Evolutionary conservation across 2,888 invertebrate genomes (phyloP).

Genomic region (Epinotia demarniana): DNA sequence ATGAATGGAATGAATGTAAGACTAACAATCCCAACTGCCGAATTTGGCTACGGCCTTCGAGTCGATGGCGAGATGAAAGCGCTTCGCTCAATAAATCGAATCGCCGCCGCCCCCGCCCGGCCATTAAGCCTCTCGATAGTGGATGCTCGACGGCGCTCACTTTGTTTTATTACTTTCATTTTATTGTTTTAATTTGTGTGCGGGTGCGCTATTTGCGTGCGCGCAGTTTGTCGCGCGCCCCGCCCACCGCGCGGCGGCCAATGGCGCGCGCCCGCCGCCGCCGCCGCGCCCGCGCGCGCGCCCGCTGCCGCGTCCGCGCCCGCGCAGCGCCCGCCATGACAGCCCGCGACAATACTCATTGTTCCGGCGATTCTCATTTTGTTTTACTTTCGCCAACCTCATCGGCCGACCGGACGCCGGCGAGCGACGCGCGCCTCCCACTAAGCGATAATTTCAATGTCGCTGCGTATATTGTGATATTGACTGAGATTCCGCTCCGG

Average conservation of each 20-base stretch:
- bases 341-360: conserved; percentile 78
- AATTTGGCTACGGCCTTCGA: conserved; percentile 52
- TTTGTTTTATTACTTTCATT: conserved; percentile 84
- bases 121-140: conserved; percentile 81
- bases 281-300: conserved; percentile 63
- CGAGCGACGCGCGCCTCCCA: conserved; percentile 73
- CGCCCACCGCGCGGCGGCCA: conserved; percentile 75
- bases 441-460: conserved; percentile 82
- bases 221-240: conserved; percentile 80
- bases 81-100: conserved; percentile 73
- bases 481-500: conserved; percentile 80
- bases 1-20: conserved; percentile 33
- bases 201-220: conserved; percentile 84
- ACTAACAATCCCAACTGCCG: conserved; percentile 47
- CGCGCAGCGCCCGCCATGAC: conserved; percentile 49
- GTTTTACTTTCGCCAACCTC: conserved; percentile 73
- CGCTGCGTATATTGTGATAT: conserved; percentile 80
- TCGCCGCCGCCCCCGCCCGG: conserved; percentile 74
- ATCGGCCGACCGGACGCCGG: conserved; percentile 53
- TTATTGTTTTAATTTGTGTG: conserved; percentile 85
- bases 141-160: conserved; percentile 76
- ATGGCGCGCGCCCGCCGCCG: conserved; percentile 69
- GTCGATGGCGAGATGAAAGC: conserved; percentile 54
- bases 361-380: conserved; percentile 81
- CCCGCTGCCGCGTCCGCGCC: conserved; percentile 55